Base-by-base conservation (phyloP, 2,888 invertebrate species). In the Prosopocoilus inquinatus region DNA sequence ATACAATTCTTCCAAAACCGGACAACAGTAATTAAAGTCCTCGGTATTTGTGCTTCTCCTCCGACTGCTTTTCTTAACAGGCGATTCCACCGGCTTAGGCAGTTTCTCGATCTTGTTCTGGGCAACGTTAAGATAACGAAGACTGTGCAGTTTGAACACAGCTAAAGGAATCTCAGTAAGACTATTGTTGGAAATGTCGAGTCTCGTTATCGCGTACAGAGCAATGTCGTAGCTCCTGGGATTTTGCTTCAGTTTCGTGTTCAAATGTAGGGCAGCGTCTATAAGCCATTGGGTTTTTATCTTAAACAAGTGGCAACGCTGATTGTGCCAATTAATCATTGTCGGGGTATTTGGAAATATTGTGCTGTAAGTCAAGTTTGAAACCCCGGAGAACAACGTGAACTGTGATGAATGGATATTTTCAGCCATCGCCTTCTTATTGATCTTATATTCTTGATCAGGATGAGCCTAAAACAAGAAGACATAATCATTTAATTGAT, bases 281-380 rank as follows among this genome's bases (percentile, higher is more conserved):
- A 88, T 84, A 47, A 97, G 76, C 95, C 96, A 96, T 33, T 88
- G 86, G 58, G 89, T 80, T 74, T 80, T 89, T 9, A 94, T 82
- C 65, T 85, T 83, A n/a, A 84, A 83, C 53, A 93, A 75, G 57
- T 83, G 82, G 65, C 86, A 87, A 64, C 83, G 84, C 64, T 90
- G 87, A 68, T 90, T 88, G 64, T 96, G 91, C 97, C 97, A 98
- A 76, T 94, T 93, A 47, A 97, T 84, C 84, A 91, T 90, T 1
- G 93, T 91, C 0, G 95, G 86, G 8, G 87, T 86, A 63, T 88
- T 87, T 1, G 96, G 93, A 71, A 91, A 91, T 66, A 92, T 81
- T 8, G 89, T 84, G 65, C 88, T 89, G 74, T 90, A 91, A 0
- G 91, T 90, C 35, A 90, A 82, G 62, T 80, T 81, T 2, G 82